phyloP scores from a whole-genome alignment of 1,140 invertebrate species.

The Artemia franciscana region DNA sequence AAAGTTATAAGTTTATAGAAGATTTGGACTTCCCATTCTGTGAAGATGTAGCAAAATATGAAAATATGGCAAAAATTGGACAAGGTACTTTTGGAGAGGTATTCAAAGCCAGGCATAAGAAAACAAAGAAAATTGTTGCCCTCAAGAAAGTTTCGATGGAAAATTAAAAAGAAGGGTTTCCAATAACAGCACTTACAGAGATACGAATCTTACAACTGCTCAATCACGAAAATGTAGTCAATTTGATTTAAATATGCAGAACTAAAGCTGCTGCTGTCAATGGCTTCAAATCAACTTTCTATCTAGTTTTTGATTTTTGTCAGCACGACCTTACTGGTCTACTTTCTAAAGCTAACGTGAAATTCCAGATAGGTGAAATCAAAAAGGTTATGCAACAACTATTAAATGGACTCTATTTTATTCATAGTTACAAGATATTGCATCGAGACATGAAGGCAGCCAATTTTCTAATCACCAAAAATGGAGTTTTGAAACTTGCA shows the following conservation, averaged over 20 bases:
- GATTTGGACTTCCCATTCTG: conserved; percentile 74
- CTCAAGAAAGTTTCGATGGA: conserved; percentile 99
- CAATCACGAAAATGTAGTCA: conserved; percentile 93
- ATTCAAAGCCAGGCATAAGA: conserved; percentile 79
- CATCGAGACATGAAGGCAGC: conserved; percentile 98
- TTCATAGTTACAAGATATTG: conserved; percentile 81
- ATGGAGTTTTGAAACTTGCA: conserved; percentile 73
- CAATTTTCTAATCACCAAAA: conserved; percentile 92
- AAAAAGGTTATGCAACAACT: conserved; percentile 97
- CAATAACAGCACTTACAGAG: conserved; percentile 89
- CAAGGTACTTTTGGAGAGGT: conserved; percentile 97
- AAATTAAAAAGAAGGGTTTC: conserved; percentile 98
- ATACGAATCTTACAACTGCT: conserved; percentile 88
- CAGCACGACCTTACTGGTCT: conserved; percentile 95
- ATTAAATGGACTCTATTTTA: conserved; percentile 86
- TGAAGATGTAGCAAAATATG: conserved; percentile 77
- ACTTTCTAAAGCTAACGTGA: conserved; percentile 83
- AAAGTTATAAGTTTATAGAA: conserved; percentile 68
- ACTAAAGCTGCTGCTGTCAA: conserved; percentile 60
- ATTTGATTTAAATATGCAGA: conserved; percentile 85
- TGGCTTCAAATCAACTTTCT: conserved; percentile 78
- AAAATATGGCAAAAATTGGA: conserved; percentile 90
- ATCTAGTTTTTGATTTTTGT: conserved; percentile 95
- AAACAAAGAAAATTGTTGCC: conserved; percentile 74
- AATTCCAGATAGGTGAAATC: conserved; percentile 88